Evolutionary conservation across 92 coral and sea anemone genomes (phyloP).

Genomic region (Diadumene lineata): DNA sequence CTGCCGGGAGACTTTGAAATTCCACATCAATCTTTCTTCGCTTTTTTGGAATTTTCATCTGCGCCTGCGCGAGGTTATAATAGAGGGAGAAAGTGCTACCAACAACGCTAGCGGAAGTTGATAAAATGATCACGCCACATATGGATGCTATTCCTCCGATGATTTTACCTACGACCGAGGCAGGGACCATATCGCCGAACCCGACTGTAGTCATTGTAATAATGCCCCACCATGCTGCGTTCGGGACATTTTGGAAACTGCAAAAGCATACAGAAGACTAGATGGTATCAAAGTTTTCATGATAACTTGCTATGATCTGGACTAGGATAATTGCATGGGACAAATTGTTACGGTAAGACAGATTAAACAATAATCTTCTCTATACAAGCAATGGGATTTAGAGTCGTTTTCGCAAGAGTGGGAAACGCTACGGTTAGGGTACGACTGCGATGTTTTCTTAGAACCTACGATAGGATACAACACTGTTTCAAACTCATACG

Average conservation of each 20-base stretch:
- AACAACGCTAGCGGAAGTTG: conserved; percentile 92
- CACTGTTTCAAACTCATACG: no score
- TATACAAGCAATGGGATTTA: no score
- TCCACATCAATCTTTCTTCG: conserved; percentile 74
- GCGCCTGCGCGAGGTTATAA: conserved; percentile 97
- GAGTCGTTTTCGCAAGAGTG: no score
- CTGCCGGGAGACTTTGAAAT: conserved; percentile 72
- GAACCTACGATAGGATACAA: no score
- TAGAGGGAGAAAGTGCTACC: conserved; percentile 97
- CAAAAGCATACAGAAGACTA: not conserved
- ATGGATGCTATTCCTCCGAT: conserved; percentile 93
- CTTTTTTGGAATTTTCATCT: conserved; percentile 86
- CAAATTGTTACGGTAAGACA: no score
- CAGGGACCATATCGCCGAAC: conserved; percentile 91
- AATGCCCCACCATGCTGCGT: conserved; percentile 94
- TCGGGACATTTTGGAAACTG: conserved; percentile 80
- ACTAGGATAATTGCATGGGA: no score
- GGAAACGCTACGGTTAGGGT: no score
- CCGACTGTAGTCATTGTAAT: conserved; percentile 99
- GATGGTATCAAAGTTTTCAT: no score
- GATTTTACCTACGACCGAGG: conserved; percentile 80
- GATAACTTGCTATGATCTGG: no score
- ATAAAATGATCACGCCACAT: conserved; percentile 91
- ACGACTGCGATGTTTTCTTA: no score
- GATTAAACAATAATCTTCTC: no score